These are phyloP conservation scores for Balaenoptera acutorostrata DNA, from an alignment of 2,113 vertebrate genomes.

Conservation along the genomic window DNA sequence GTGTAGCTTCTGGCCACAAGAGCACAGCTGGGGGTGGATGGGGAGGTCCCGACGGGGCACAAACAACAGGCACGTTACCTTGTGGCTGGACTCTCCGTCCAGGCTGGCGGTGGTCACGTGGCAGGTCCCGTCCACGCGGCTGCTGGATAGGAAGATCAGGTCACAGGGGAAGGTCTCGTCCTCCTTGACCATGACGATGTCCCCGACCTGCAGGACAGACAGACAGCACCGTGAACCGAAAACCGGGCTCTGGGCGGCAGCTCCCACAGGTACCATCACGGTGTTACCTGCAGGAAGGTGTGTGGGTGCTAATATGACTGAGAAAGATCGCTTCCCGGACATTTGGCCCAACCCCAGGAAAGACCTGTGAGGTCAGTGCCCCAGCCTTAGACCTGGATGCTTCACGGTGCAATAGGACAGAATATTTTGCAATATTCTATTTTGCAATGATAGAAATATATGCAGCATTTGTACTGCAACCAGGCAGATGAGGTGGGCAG, in stretches of 20 bases:
- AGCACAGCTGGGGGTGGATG: too few species aligned
- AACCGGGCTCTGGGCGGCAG: rapidly evolving
- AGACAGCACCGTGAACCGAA: rapidly evolving
- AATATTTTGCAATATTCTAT: rapidly evolving
- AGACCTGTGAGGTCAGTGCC: rapidly evolving
- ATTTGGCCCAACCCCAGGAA: background rate
- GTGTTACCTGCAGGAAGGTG: background rate
- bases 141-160: slow-evolving; percentile 93
- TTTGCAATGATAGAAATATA: background rate
- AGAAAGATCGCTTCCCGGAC: background rate
- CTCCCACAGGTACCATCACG: rapidly evolving
- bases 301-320: rapidly evolving
- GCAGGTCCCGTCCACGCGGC: slow-evolving; percentile 92
- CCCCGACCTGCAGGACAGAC: slow-evolving; percentile 88
- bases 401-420: rapidly evolving
- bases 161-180: slow-evolving; percentile 96
- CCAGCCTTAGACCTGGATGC: background rate
- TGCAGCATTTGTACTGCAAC: background rate
- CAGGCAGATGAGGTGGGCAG: background rate
- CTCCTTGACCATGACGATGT: slow-evolving; percentile 94
- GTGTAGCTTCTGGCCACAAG: rapidly evolving
- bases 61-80: slow-evolving; percentile 77
- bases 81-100: slow-evolving; percentile 98
- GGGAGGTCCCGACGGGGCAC: rapidly evolving
- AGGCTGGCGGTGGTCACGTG: slow-evolving; percentile 96